Base-by-base conservation (phyloP, 1,140 invertebrate genomes). In the Drosophila trapezifrons region DNA sequence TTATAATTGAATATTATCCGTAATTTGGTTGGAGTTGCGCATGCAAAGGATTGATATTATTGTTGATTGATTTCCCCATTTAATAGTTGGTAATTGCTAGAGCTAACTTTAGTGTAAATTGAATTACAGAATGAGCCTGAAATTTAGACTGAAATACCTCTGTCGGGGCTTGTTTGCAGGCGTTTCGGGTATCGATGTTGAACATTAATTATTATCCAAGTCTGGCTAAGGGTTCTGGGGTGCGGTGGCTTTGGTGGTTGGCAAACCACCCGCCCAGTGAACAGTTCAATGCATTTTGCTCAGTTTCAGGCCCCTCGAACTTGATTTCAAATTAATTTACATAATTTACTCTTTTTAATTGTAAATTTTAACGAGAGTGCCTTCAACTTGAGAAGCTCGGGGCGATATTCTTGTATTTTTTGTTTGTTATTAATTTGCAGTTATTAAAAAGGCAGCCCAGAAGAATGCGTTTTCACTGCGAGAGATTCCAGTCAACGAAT, bases 271-370 rank as follows among this genome's bases (percentile, higher is more conserved):
- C 27, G 27, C 27, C 27, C 27, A 29, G 4, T 59, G 12, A 58
- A 8, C 38, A 64, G 55, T 64, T 60, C 54, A 64, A 32, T 64
- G 38, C 18, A 58, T 66, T 66, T 60, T 29, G 13, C 37, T 22
- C 17, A 12, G 40, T 22, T 60, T 43, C 29, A 15, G n/a, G 17
- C 2, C 25, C 12, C 15, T 15, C 43, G 40, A 15, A 43, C 20
- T 65, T 77, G 59, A 73, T 63, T 72, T 63, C 52, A 66, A 76
- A 38, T 55, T 22, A 60, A 77, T 80, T 73, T 73, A 35, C 57
- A 76, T 80, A 47, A 54, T 65, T 20, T 15, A 20, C 32, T 15
- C 25, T 18, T 25, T 18, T 25, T 27, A 46, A 17, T 13, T 17
- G 18, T 45, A 35, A 46, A 18, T 32, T 71, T 72, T 29, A 62